Conservation (phyloP, 2,113 vertebrate species). For the Halichoerus grypus region DNA sequence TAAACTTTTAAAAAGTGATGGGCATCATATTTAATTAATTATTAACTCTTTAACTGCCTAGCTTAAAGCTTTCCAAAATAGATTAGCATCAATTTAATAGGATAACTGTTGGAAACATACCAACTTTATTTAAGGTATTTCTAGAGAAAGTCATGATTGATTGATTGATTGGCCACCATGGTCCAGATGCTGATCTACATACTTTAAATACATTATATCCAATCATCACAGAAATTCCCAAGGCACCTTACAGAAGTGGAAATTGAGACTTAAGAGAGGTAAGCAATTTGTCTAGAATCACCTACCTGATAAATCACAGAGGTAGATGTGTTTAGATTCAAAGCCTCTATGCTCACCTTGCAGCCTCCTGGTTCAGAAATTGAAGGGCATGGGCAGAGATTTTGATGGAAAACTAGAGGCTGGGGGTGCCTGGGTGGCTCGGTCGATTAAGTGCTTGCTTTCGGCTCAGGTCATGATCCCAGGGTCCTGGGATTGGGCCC, state of each 20-base stretch:
- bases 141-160: neutral
- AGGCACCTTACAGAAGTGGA: neutral
- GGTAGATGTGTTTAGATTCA: neutral
- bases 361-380: neutral
- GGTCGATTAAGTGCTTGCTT: neutral
- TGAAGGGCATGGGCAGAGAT: neutral
- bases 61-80: neutral
- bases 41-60: neutral
- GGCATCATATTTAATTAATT: neutral
- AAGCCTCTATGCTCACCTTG: neutral
- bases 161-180: neutral
- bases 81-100: neutral
- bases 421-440: neutral
- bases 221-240: neutral
- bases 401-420: neutral
- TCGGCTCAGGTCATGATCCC: neutral
- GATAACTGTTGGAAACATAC: neutral
- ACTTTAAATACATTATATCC: neutral
- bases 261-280: neutral
- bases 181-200: neutral
- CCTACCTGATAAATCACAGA: neutral
- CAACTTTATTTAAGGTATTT: constrained; percentile 15
- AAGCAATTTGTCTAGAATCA: neutral
- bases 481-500: neutral
- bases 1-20: neutral